Percentiles rank a stretch among this genome's conserved stretches.
Conservation (phyloP, 1,140 invertebrate species). For the Daktulosphaira vitifoliae region DNA sequence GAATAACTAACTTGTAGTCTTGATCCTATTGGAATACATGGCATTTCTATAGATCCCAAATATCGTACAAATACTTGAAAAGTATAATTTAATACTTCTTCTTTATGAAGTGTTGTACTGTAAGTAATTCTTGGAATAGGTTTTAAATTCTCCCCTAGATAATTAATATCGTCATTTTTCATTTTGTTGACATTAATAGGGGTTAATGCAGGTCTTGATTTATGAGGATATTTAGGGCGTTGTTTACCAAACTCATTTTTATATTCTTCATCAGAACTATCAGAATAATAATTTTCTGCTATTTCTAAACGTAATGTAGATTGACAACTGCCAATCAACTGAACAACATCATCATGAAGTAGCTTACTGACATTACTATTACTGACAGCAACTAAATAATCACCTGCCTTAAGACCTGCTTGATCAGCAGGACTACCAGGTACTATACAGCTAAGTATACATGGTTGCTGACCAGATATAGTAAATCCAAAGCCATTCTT, state of each 20-base stretch:
- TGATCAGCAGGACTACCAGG: constrained; percentile 71
- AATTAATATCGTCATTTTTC: neutral
- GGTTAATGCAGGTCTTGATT: constrained; percentile 37
- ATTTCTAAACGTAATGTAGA: constrained; percentile 72
- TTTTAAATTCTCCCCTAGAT: neutral
- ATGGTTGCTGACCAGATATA: constrained; percentile 86
- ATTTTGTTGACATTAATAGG: constrained; percentile 30
- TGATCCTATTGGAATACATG: constrained; percentile 67
- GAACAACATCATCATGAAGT: constrained; percentile 85
- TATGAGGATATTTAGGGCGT: constrained; percentile 57
- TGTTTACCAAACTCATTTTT: constrained; percentile 46
- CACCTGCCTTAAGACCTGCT: constrained; percentile 78
- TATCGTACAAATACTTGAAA: constrained; percentile 85
- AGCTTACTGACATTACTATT: constrained; percentile 77
- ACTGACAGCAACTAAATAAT: constrained; percentile 86
- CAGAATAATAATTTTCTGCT: constrained; percentile 78
- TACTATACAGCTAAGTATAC: constrained; percentile 80
- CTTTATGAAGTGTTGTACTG: constrained; percentile 2
- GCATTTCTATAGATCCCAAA: constrained; percentile 90
- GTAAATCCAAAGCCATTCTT: constrained; percentile 84
- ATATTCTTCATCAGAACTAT: constrained; percentile 70
- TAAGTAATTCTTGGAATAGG: neutral
- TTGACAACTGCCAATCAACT: constrained; percentile 74
- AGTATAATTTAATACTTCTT: constrained; percentile 38
- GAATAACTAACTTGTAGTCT: constrained; percentile 51